These are phyloP conservation scores for Rhorus exstirpatorius DNA, from an alignment of 2,888 invertebrate species.

Conservation along the genomic window DNA sequence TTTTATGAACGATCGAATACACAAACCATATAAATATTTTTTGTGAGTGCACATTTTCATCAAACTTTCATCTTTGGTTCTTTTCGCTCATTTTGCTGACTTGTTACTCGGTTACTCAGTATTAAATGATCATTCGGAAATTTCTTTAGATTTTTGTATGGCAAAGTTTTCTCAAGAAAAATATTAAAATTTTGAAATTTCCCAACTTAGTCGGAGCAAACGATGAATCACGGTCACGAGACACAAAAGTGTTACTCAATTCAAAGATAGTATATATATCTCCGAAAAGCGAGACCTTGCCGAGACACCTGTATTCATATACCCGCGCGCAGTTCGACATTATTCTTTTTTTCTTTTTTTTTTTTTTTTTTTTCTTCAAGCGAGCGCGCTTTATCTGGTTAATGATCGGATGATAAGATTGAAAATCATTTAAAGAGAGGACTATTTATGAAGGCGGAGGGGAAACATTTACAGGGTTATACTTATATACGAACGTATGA, in stretches of 20 bases:
- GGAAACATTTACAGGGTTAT: slow-evolving; percentile 3
- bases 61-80: too few relatives aligned
- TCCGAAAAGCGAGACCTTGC: slow-evolving; percentile 30
- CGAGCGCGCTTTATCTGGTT: slow-evolving; percentile 36
- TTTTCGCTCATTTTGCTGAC: too few relatives aligned
- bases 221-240: slow-evolving; percentile 11
- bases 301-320: slow-evolving; percentile 48
- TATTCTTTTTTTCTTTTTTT: background rate
- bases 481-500: background rate
- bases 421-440: background rate
- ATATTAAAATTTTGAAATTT: too few relatives aligned
- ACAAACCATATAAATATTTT: too few relatives aligned
- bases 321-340: background rate
- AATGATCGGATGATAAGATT: slow-evolving; percentile 49
- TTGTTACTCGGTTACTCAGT: too few relatives aligned
- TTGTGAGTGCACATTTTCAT: too few relatives aligned
- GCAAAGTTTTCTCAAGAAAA: too few relatives aligned
- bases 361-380: slow-evolving; percentile 9
- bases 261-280: too few relatives aligned
- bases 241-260: background rate
- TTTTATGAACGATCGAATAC: too few relatives aligned
- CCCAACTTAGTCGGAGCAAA: too few relatives aligned
- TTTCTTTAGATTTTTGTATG: too few relatives aligned
- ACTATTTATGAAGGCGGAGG: slow-evolving; percentile 1
- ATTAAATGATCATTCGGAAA: slow-evolving; percentile 4